Base-by-base conservation (phyloP, 2,888 invertebrate species). In the Chrysolina oricalcia region DNA sequence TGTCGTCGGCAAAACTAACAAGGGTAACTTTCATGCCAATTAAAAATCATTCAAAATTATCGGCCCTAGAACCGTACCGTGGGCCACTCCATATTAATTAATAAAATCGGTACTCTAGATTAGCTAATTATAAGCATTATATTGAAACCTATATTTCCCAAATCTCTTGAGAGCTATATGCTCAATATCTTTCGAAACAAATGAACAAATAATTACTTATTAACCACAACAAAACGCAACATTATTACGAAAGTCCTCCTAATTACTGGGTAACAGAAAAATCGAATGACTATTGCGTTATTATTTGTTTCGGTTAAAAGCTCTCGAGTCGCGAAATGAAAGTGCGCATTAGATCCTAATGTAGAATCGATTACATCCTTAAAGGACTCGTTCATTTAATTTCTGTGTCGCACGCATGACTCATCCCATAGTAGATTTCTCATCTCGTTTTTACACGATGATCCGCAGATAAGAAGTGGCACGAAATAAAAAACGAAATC, bases 351-450 rank as follows among this genome's bases (percentile, higher is more conserved):
- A 40, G 41, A 64, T 62, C 17, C 23, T 48, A 48, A 35, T 64
- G 41, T 21, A 64, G 40, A 64, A 43, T 43, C 40, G n/a, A 43
- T 50, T 53, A 53, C 5, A 11, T 21, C 21, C 70, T 59, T 66
- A 63, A 72, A 72, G 66, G 67, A 40, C 35, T 48, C 72, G 65
- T 72, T 67, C 59, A 67, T 67, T 72, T 56, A 11, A 46, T 62
- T 72, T 72, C 72, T 72, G 59, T 72, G 72, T 50, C 67, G 59
- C 56, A 72, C 50, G 65, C 56, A 53, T 72, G 72, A 72, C 50
- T 72, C 72, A 72, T 67, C 72, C 66, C 66, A 17, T 59, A n/a
- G 72, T 27, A 35, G 66, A 72, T 67, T 72, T 67, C 72, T 72
- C 72, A 53, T 53, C 53, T 53, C 53, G 53, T 21, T 53, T 53